Evolutionary conservation across 2,113 vertebrate species (phyloP), one percentile per base, ranked within the genome.

Genomic region (Lasiurus cinereus): DNA sequence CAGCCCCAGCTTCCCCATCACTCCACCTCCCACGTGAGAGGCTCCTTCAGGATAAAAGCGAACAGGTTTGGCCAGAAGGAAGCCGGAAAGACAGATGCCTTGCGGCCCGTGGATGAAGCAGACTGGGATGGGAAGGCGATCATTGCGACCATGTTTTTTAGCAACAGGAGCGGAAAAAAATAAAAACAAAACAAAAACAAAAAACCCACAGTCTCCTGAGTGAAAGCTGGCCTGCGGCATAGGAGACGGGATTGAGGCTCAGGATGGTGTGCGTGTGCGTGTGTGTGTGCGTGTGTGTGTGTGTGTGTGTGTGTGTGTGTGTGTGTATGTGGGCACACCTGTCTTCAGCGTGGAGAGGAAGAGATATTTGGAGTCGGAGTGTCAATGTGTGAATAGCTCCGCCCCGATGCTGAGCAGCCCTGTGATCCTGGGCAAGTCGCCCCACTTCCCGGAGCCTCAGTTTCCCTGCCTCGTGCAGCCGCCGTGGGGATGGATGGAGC

Each of bases 281-380:
- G 36, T 0, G 50, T 0, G 5, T 3, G 24, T 5, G 1, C 0
- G 21, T 21, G 14, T 18, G 27, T 9, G 43, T 4, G 8, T 10
- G n/a, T 33, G 31, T 33, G 66, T 19, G 16, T 18, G n/a, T 31
- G 64, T 66, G 29, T 15, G 29, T 16, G 5, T 12, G 19, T 1
- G 1, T 4, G 2, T 0, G 5, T 2, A 33, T 1, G 6, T 3
- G 39, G 39, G n/a, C 5, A 11, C 46, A 14, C 59, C 69, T 4
- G 1, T 19, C 29, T 31, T 0, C 7, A 6, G 52, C 21, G 3
- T 0, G 0, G 46, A 3, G 52, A 52, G 43, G 13, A 19, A 36
- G 48, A 78, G 50, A 0, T 5, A 2, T 16, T 8, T 24, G 33
- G 39, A 54, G 18, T 36, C 13, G 2, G 21, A 13, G 33, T 3